phyloP scores from a whole-genome alignment of 2,113 vertebrate genomes.

The Tetrax tetrax region DNA sequence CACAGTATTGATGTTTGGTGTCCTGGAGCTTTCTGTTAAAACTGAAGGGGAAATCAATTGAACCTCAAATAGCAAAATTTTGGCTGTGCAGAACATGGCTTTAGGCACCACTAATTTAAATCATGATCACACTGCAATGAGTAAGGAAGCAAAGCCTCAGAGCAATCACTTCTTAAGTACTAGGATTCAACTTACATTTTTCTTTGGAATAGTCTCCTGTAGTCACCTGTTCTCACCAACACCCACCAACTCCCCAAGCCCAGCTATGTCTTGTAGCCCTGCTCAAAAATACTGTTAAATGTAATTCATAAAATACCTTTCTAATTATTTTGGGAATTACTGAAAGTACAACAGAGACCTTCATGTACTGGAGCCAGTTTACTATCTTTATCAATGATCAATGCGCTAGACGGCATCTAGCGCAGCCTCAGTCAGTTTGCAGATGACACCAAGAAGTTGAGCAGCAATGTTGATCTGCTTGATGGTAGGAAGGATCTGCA shows the following conservation, averaged over 20 bases:
- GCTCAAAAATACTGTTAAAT: background rate
- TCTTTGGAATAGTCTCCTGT: background rate
- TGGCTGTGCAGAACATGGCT: background rate
- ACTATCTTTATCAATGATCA: no score
- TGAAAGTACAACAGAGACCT: background rate
- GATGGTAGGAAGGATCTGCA: no score
- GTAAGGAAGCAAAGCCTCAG: background rate
- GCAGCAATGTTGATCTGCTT: no score
- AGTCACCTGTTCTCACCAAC: background rate
- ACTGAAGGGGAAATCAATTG: conserved; percentile 41
- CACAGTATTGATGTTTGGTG: conserved; percentile 55
- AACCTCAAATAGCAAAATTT: conserved; percentile 27
- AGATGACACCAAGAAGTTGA: no score
- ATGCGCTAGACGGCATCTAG: no score
- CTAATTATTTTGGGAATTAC: background rate
- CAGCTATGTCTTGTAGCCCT: background rate
- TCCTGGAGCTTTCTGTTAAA: conserved; percentile 48
- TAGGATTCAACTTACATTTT: background rate
- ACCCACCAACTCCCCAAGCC: background rate
- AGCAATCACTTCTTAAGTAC: background rate
- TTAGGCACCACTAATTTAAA: conserved; percentile 6
- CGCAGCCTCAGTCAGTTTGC: no score
- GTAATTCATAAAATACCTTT: background rate
- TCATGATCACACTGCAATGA: background rate
- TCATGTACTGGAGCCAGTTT: background rate